Evolutionary conservation across 2,797 vertebrate genomes (phyloP).

Genomic region (Loris lydekkerianus): DNA sequence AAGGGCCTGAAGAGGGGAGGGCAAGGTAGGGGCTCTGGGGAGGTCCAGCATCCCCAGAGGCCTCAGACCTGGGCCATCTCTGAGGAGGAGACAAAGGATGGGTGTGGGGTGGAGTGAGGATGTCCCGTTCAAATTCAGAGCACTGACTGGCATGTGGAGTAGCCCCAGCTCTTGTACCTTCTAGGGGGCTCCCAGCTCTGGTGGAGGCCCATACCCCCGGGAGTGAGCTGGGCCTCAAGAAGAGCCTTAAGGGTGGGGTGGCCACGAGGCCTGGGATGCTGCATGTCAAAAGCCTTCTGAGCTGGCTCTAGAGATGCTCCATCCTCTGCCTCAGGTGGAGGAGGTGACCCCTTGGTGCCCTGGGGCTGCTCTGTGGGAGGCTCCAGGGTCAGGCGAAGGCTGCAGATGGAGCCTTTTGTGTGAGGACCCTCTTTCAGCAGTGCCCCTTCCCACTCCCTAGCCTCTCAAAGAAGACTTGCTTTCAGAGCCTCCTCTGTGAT

Average conservation of each 20-base stretch:
- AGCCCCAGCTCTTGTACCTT: background rate
- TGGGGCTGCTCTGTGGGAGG: background rate
- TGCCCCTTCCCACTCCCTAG: slow-evolving; percentile 4
- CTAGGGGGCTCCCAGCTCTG: background rate
- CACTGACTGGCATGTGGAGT: background rate
- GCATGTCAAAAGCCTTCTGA: background rate
- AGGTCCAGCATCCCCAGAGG: background rate
- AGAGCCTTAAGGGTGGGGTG: background rate
- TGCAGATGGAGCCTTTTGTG: slow-evolving; percentile 66
- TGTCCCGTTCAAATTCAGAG: background rate
- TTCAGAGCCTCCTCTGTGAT: background rate
- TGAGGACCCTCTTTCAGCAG: slow-evolving; percentile 14
- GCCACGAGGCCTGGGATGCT: background rate
- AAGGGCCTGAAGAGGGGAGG: background rate
- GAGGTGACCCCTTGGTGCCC: background rate
- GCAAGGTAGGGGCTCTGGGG: background rate
- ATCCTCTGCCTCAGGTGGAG: background rate
- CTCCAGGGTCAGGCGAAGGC: slow-evolving; percentile 26
- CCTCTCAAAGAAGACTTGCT: slow-evolving; percentile 68
- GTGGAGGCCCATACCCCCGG: background rate
- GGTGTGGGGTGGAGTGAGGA: background rate
- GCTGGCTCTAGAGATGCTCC: background rate
- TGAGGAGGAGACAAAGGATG: background rate
- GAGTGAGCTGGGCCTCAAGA: background rate
- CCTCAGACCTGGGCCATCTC: background rate